These are phyloP conservation scores for Morinoia aosen DNA, from an alignment of 2,888 invertebrate species.

Conservation along the genomic window DNA sequence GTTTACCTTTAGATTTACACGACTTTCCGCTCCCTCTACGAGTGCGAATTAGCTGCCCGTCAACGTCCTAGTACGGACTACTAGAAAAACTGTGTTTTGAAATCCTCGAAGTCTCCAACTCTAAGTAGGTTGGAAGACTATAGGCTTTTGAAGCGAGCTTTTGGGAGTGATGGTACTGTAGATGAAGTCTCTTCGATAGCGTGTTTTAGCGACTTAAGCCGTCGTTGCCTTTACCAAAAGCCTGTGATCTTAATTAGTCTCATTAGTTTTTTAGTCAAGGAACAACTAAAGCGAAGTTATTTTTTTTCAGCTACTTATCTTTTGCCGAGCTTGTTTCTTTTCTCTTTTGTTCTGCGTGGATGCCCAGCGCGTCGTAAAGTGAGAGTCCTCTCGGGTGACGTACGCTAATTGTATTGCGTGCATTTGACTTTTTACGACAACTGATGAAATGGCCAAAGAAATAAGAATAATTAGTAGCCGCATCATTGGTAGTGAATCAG, in stretches of 20 bases:
- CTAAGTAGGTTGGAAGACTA: background rate
- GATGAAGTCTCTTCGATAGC: background rate
- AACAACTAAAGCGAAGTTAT: background rate
- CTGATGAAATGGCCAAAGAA: too few species aligned
- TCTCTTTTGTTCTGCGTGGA: background rate
- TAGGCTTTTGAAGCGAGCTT: background rate
- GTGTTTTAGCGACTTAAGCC: background rate
- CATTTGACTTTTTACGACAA: too few species aligned
- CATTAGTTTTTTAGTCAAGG: background rate
- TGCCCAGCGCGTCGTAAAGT: too few species aligned
- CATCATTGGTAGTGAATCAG: too few species aligned
- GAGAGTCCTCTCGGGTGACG: too few species aligned
- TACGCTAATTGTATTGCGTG: too few species aligned
- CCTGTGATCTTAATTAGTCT: background rate
- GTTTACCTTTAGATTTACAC: constrained; percentile 36
- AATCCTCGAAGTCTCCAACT: background rate
- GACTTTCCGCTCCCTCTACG: background rate
- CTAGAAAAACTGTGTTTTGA: background rate
- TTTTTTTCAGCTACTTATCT: background rate
- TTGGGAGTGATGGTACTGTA: background rate
- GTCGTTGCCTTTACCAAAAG: background rate
- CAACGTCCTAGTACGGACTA: background rate
- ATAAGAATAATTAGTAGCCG: too few species aligned
- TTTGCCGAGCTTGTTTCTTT: background rate
- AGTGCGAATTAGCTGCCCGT: constrained; percentile 5